These are phyloP conservation scores for Epinephelus cyanopodus DNA, from an alignment of 2,113 vertebrate species.

Conservation along the genomic window DNA sequence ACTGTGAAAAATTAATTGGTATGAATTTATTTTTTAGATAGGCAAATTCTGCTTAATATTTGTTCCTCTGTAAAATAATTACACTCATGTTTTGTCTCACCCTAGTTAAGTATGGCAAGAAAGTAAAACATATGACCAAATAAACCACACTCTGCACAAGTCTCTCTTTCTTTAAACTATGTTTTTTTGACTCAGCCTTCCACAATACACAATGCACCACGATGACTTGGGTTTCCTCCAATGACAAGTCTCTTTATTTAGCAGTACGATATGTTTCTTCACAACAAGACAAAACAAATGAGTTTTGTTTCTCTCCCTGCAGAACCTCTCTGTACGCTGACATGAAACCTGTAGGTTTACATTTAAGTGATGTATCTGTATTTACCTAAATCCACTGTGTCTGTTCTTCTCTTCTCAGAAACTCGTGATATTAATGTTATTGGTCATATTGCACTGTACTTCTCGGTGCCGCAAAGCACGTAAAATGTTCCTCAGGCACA, in stretches of 20 bases:
- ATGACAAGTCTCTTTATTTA: neutral
- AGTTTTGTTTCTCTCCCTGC: neutral
- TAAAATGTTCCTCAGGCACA: neutral
- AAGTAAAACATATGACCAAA: slow-evolving; percentile 32
- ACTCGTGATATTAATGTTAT: neutral
- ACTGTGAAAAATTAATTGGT: neutral
- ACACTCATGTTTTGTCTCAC: slow-evolving; percentile 14
- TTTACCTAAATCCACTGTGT: neutral
- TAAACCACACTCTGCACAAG: slow-evolving; percentile 35
- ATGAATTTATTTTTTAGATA: neutral
- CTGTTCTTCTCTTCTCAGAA: neutral
- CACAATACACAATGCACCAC: slow-evolving; percentile 4
- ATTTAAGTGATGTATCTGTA: neutral
- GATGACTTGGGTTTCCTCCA: neutral
- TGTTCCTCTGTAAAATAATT: neutral
- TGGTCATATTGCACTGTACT: neutral
- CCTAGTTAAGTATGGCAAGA: slow-evolving; percentile 3
- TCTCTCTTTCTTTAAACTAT: slow-evolving; percentile 1
- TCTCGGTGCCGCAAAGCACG: neutral
- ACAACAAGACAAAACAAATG: slow-evolving; percentile 10
- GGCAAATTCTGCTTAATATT: neutral
- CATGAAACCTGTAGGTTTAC: neutral
- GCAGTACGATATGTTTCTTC: neutral
- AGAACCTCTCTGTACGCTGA: neutral
- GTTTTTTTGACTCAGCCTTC: slow-evolving; percentile 31